Evolutionary conservation across 1,140 invertebrate species (phyloP), one percentile per base, ranked within the genome.

Genomic region (Ectropis grisescens): DNA sequence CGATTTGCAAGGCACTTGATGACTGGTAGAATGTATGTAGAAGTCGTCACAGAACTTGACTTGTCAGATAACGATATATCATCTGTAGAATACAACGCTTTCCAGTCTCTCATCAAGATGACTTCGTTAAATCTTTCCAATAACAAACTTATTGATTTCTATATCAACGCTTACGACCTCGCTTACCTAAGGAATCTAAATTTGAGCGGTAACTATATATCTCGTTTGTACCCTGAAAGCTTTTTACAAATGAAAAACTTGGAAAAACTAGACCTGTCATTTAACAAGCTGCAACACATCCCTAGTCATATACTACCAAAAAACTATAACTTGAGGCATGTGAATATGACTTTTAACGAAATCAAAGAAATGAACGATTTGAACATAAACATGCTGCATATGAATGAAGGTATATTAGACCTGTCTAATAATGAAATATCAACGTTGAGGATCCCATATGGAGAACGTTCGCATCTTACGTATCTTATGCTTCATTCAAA

Each of bases 261-360:
- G 12, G 55, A 69, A 29, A 78, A 68, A 32, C 46, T 80, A 13
- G 72, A 80, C 47, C 38, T 80, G 11, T 80, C 75, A 2, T 27
- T 64, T 33, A 80, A 80, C 29, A 14, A 34, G n/a, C 47, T 80
- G 14, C 43, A 71, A 11, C 53, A 50, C 14, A 53, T 75, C 1
- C 64, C 70, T 0, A 58, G 60, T 29, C 36, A 64, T 29, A 46
- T 52, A 6, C 55, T 80, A 15, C 47, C 33, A 1, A 59, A 67
- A 14, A 68, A 47, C 15, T 45, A 56, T 11, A 49, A 55, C 33
- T 45, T 76, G 15, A 67, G 55, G 33, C 27, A 45, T 23, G 41
- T 80, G 0, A 75, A 80, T 30, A 47, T 75, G 23, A 66, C 68
- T 14, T 37, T 55, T 15, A 80, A 76, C 39, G 33, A 61, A 12